Evolutionary conservation across 2,888 invertebrate genomes (phyloP), one percentile per base, ranked within the genome.

Genomic region (Clostera curtula): DNA sequence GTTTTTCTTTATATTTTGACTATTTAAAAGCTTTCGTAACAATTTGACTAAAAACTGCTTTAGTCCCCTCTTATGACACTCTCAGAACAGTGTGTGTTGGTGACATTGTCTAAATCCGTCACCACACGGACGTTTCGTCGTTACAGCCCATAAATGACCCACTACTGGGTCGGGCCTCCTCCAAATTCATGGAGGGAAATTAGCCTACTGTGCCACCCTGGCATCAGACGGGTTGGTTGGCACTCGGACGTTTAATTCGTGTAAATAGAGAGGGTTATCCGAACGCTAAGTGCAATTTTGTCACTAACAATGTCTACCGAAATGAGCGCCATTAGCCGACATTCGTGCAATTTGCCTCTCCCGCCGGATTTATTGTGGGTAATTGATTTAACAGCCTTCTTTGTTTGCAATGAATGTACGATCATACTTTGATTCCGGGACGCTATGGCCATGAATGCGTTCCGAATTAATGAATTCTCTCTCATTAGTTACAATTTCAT

Each of bases 371-470:
- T 59, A 68, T 63, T 54, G 57, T 46, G 61, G 56, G 62, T 68
- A 73, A 77, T 79, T 73, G 75, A 74, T 76, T 72, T 71, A 70
- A 75, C 74, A 53, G 56, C 41, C 50, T 64, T 67, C 72, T 72
- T 74, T 75, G 67, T 72, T 56, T 31, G 27, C 25, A 31, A 29
- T 31, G 49, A 44, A 45, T 44, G 38, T 46, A 34, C 49, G 43
- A 46, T 36, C 37, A 40, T 26, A 25, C 31, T 45, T 38, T 36
- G 35, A 48, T 34, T 33, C 17, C 25, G 16, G 12, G 26, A 25
- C 22, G 34, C 20, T 29, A 31, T 29, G 32, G 38, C 14, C 34
- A 25, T 43, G 49, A 50, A 36, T 30, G 28, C 15, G 30, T 27
- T 24, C 30, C 28, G 34, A 40, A 41, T 38, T 29, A 21, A 28